Conservation (phyloP, 53 echinoderm and acorn worm species). For the Paracentrotus lividus region DNA sequence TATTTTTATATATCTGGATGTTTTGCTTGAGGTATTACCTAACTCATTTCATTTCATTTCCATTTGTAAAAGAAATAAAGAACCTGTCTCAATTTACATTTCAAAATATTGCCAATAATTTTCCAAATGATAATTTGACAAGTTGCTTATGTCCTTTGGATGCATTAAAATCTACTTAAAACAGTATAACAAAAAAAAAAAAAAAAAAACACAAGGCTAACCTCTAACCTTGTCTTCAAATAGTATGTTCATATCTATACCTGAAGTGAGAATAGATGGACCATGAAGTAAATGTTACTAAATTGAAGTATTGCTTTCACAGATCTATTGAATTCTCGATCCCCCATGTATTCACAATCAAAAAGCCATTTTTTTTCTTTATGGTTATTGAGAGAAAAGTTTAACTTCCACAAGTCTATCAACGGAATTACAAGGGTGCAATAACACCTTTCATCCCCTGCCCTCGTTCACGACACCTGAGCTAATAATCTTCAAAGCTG, state of each 20-base stretch:
- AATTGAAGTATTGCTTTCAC: background rate
- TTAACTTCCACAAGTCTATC: background rate
- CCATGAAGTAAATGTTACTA: background rate
- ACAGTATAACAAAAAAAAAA: too few relatives aligned
- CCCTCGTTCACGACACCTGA: constrained; percentile 13
- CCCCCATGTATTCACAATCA: background rate
- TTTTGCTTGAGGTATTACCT: too few relatives aligned
- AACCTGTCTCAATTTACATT: too few relatives aligned
- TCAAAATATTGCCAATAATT: too few relatives aligned
- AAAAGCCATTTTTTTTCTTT: background rate
- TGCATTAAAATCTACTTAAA: too few relatives aligned
- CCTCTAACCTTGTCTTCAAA: too few relatives aligned
- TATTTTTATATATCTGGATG: too few relatives aligned
- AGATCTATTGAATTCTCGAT: background rate
- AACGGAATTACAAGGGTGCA: constrained; percentile 10
- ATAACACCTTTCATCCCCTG: background rate
- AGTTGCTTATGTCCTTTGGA: too few relatives aligned
- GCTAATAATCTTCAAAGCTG: constrained; percentile 48
- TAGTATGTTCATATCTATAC: background rate
- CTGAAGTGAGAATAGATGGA: background rate
- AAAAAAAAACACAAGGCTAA: too few relatives aligned
- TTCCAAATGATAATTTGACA: too few relatives aligned
- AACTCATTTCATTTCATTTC: too few relatives aligned
- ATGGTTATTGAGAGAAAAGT: background rate
- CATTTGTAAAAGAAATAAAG: too few relatives aligned